Conservation (phyloP, 53 echinoderm and acorn worm species). For the Echinometra lucunter region DNA sequence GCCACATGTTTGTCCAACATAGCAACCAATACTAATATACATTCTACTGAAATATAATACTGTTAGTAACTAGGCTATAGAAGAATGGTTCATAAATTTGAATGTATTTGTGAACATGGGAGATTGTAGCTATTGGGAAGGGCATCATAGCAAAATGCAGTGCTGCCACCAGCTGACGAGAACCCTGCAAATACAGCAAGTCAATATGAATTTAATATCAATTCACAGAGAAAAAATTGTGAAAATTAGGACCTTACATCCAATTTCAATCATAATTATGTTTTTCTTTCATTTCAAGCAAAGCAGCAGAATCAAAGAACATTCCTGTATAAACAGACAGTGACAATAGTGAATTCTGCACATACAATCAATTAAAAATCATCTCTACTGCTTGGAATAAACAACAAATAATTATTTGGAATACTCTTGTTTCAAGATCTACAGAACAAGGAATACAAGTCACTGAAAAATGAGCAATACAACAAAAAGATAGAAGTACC, state of each 20-base stretch:
- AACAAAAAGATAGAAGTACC: background rate
- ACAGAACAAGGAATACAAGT: background rate
- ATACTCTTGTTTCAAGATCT: background rate
- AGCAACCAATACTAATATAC: background rate
- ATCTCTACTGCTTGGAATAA: background rate
- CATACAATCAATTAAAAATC: background rate
- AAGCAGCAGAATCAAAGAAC: background rate
- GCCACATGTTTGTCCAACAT: too few relatives aligned
- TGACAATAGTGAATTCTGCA: background rate
- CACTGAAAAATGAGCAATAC: background rate
- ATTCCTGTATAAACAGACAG: background rate
- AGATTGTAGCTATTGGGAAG: too few relatives aligned
- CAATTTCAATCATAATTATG: background rate
- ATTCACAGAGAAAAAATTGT: too few relatives aligned
- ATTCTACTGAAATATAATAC: background rate
- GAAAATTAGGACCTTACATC: background rate
- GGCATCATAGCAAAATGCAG: too few relatives aligned
- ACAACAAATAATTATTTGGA: background rate
- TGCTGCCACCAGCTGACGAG: too few relatives aligned
- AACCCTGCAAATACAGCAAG: too few relatives aligned
- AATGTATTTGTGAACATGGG: too few relatives aligned
- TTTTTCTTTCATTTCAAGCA: background rate
- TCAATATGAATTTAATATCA: too few relatives aligned
- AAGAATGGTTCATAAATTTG: too few relatives aligned
- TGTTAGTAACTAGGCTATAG: too few relatives aligned